Base-by-base conservation (phyloP, 1,140 invertebrate genomes). In the Calliopsis andreniformis region DNA sequence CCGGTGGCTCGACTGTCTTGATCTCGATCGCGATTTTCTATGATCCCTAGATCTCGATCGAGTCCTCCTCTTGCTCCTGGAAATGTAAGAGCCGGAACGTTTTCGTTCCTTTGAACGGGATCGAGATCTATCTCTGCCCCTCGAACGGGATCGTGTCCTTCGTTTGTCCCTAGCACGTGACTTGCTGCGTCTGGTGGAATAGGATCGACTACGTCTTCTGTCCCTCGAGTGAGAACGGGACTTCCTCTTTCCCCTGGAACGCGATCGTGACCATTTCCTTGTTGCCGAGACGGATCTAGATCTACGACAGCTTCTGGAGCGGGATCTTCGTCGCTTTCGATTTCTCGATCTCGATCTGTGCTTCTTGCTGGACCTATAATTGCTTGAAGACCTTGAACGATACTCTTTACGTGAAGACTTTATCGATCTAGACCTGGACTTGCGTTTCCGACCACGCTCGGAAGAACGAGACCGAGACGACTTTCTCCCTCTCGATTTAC, bases 401-500 rank as follows among this genome's bases (percentile, higher is more conserved):
- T 87, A 81, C 7, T 81, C 53, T 25, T 87, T 88, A 32, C 85
- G 84, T 12, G 84, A 59, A 20, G 56, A 85, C 47, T 87, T 89
- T 14, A 75, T 70, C 14, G 89, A 90, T 25, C 84, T 80, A 12
- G 89, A 91, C 42, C 82, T 86, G 6, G 87, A 83, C 16, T 84
- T 81, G 0, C 84, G 82, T 71, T 88, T 88, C 1, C 75, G 83
- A 0, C 59, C 77, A 42, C 83, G 80, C n/a, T 87, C 89, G 8
- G 80, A 86, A 0, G 89, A 91, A 35, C 79, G 80, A 3, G 90
- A 90, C 28, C 89, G 86, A 1, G 90, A 88, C 5, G 90, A 88
- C 5, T 86, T 83, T 59, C 80, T 83, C 20, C 83, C 82, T 12
- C 87, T 80, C 43, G 89, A 90, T 55, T 88, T 87, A 76, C 89